Evolutionary conservation across 1,140 invertebrate genomes (phyloP).

Genomic region (Maniola jurtina): DNA sequence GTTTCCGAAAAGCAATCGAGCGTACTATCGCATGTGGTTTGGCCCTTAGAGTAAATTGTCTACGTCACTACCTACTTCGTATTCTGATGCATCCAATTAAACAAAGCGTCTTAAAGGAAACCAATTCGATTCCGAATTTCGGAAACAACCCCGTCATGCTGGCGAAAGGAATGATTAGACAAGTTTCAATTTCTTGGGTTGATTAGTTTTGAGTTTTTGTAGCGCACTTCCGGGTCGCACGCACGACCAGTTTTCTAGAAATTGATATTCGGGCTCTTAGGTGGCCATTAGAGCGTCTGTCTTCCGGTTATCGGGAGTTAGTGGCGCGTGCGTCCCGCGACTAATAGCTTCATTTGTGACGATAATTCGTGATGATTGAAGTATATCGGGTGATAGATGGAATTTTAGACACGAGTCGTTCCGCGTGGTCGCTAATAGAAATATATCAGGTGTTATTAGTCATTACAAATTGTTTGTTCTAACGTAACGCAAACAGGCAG

Average conservation of each 20-base stretch:
- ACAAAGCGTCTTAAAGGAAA: conserved; percentile 52
- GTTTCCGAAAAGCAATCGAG: too few species aligned
- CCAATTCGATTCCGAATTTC: conserved; percentile 35
- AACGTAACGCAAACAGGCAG: conserved; percentile 39
- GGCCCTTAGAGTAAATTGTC: background rate
- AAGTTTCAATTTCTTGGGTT: conserved; percentile 65
- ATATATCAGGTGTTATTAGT: conserved; percentile 31
- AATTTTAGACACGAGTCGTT: conserved; percentile 21
- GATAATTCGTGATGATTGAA: conserved; percentile 50
- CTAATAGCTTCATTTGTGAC: conserved; percentile 74
- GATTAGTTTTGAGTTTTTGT: conserved; percentile 70
- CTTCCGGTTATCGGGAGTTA: conserved; percentile 63
- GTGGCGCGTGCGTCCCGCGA: conserved; percentile 58
- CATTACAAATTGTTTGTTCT: conserved; percentile 36
- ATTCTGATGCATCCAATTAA: conserved; percentile 55
- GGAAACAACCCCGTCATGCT: conserved; percentile 46
- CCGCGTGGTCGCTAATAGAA: conserved; percentile 18
- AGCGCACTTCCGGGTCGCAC: conserved; percentile 67
- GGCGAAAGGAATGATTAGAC: conserved; percentile 27
- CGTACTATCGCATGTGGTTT: too few species aligned
- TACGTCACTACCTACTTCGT: conserved; percentile 4
- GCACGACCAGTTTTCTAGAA: conserved; percentile 61
- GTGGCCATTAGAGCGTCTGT: conserved; percentile 69
- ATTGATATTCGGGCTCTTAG: conserved; percentile 75
- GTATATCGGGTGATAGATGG: conserved; percentile 20